Evolutionary conservation across 2,888 invertebrate genomes (phyloP), one percentile per base, ranked within the genome.

Genomic region (Ornithoptera priamus): DNA sequence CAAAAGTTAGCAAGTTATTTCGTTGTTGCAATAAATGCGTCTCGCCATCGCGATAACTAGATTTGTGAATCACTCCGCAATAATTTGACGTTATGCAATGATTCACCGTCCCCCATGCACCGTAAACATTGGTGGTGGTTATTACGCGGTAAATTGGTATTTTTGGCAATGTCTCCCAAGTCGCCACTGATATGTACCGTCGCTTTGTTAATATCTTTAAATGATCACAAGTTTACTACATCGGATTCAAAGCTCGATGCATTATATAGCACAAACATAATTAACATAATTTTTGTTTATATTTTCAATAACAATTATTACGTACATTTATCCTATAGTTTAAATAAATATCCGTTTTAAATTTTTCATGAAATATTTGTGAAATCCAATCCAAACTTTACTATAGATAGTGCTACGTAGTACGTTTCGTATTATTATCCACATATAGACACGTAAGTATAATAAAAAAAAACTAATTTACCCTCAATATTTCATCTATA

Each of bases 121-220:
- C 69, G 65, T 68, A 65, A 73, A 72, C 69, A 69, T 71, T 76
- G 73, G 69, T 75, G 72, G 74, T 74, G 74, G 71, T 71, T 72
- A 76, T 70, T 71, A 65, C 65, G 77, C 76, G 75, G 74, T 67
- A 69, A 3, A 39, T 57, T 73, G 77, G 72, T 88, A 89, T 87
- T 89, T 90, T 88, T 76, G 88, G 85, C 81, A 72, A 82, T 81
- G 78, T 88, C 89, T 80, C 90, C 90, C 89, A 80, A 82, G 81
- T 82, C 74, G 88, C 74, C 78, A 81, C 81, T 78, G 76, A 75
- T 72, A 72, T 67, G 63, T 50, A 53, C 30, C 61, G 50, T 60
- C 66, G 42, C 62, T 53, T 42, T 53, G 53, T 24, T 20, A 24
- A 67, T 62, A 66, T 72, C 57, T 62, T 62, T 68, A 46, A 62